Base-by-base conservation (phyloP, 2,888 invertebrate genomes). In the Sphecodes monilicornis region DNA sequence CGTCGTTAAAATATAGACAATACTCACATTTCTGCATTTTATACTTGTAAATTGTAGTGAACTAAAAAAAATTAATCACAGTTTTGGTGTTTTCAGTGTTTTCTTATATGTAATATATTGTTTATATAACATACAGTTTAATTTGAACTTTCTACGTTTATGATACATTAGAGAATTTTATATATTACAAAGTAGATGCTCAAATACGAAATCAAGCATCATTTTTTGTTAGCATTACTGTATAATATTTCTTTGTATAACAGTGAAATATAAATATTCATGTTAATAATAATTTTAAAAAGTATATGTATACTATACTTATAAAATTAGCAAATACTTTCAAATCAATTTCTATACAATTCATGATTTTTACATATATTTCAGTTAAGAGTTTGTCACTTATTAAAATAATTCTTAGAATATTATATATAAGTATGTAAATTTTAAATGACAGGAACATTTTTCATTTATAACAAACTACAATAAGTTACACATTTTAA, bases 41-140 rank as follows among this genome's bases (percentile, higher is more conserved):
- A 72, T 72, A 76, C 26, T 69, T 81, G 60, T 32, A 80, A 74
- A 81, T 70, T 60, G 60, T 60, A 73, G 36, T 54, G 22, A 73
- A 73, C 32, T 76, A 73, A 76, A 50, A 18, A 39, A 57, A 66
- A 46, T 36, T 36, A 26, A 69, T 60, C 22, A 41, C 57, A 13
- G 26, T 60, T 76, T 74, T 57, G 50, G 36, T 78, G 54, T 26
- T 82, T 50, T 29, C 26, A 26, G 29, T 36, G 39, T 50, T n/a
- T 46, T 73, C 79, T 60, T n/a, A 66, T 57, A 11, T 84, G 81
- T 78, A 77, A 75, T 72, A 69, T 84, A 80, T 39, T 76, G 39
- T 76, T 73, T 13, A 83, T 71, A 71, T 64, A 70, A 64, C 68
- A 71, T 77, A 74, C 54, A 43, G 60, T 64, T 76, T 22, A 46